A percentile compares a stretch with the other conserved stretches of the same genome.
Evolutionary conservation across 2,113 vertebrate genomes (phyloP).

Genomic region (Taxidea taxus): DNA sequence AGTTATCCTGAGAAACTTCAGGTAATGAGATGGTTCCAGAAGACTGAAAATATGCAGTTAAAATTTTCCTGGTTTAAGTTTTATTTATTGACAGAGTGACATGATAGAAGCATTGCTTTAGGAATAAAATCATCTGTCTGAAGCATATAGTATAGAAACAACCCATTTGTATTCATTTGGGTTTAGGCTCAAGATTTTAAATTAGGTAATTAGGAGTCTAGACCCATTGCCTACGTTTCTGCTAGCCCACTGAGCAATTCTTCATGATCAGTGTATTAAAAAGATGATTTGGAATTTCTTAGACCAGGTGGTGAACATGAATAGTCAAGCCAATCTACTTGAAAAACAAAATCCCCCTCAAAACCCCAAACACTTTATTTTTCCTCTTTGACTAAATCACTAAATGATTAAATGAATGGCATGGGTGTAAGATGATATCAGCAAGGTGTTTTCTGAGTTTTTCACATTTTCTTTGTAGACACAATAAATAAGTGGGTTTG

Average conservation of each 20-base stretch:
- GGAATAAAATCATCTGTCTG: not conserved
- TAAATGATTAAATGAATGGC: not conserved
- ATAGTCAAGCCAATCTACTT: not conserved
- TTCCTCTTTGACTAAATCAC: not conserved
- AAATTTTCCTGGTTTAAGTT: not conserved
- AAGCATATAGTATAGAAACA: not conserved
- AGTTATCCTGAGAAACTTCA: not conserved
- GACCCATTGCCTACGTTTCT: not conserved
- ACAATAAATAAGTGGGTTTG: not conserved
- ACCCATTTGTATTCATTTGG: not conserved
- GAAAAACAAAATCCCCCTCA: not conserved
- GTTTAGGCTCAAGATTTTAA: constrained; percentile 1
- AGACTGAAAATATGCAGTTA: not conserved
- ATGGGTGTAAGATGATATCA: not conserved
- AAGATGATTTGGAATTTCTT: not conserved
- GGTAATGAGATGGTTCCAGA: not conserved
- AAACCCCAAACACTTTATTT: not conserved
- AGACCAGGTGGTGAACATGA: not conserved
- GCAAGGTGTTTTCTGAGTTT: not conserved
- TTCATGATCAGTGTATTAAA: not conserved
- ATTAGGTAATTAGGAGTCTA: not conserved
- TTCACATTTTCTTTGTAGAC: not conserved
- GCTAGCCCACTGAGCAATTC: not conserved
- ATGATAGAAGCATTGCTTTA: not conserved
- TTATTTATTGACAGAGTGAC: not conserved